Evolutionary conservation across 2,113 vertebrate genomes (phyloP).

Genomic region (Madoqua kirkii): DNA sequence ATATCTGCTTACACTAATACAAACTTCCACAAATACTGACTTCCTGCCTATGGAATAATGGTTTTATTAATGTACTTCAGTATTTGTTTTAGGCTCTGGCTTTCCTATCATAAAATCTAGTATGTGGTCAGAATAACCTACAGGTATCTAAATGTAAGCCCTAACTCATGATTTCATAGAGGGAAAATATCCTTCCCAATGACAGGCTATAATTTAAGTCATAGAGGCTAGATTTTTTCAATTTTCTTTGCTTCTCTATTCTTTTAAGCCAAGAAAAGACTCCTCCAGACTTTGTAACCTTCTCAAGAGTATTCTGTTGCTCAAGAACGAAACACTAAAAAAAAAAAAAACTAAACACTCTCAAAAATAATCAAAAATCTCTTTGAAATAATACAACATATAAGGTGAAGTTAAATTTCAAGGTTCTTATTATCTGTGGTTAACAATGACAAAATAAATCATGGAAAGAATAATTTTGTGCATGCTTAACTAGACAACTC

Average conservation of each 20-base stretch:
- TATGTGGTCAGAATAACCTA: not conserved
- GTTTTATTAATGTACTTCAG: not conserved
- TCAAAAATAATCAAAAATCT: not conserved
- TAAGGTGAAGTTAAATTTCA: not conserved
- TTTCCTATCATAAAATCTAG: conserved; percentile 5
- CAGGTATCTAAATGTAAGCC: not conserved
- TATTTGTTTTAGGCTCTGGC: not conserved
- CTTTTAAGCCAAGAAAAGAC: not conserved
- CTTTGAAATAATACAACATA: not conserved
- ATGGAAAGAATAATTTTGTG: not conserved
- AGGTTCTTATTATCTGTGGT: not conserved
- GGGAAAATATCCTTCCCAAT: not conserved
- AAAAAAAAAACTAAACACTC: not conserved
- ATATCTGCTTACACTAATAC: not conserved
- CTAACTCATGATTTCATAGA: not conserved
- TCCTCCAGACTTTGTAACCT: not conserved
- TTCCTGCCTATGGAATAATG: not conserved
- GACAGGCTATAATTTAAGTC: not conserved
- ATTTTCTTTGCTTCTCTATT: not conserved
- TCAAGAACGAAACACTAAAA: not conserved
- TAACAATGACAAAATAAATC: not conserved
- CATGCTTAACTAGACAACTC: not conserved
- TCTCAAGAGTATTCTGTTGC: not conserved
- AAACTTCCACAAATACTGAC: not conserved
- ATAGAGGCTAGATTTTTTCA: not conserved